These are phyloP conservation scores for Trimorus sp. DNA, from an alignment of 2,888 invertebrate genomes.

Conservation along the genomic window DNA sequence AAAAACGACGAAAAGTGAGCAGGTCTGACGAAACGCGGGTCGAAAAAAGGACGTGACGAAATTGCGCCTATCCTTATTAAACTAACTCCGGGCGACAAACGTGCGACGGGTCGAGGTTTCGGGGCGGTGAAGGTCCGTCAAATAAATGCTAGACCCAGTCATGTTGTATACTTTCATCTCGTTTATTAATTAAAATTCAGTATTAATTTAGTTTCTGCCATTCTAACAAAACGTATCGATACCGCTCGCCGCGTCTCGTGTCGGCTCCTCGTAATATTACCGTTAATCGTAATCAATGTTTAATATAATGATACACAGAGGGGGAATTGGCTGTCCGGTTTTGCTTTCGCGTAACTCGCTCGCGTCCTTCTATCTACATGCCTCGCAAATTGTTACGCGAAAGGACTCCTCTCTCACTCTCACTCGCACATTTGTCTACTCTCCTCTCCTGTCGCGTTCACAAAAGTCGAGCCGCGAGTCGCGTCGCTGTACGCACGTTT, in stretches of 20 bases:
- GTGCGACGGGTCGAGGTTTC: slow-evolving; percentile 57
- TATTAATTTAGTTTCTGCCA: slow-evolving; percentile 81
- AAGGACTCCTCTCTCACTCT: too few species aligned
- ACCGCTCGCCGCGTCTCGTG: slow-evolving; percentile 77
- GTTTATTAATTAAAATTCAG: slow-evolving; percentile 82
- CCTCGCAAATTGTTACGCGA: too few species aligned
- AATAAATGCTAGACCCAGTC: slow-evolving; percentile 67
- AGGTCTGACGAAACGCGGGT: too few species aligned
- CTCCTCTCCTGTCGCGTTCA: too few species aligned
- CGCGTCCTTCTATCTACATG: too few species aligned
- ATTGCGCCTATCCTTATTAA: slow-evolving; percentile 47
- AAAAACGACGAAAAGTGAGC: not conserved
- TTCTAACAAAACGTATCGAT: slow-evolving; percentile 80
- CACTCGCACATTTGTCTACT: too few species aligned
- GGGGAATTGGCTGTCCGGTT: slow-evolving; percentile 49
- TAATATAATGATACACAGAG: slow-evolving; percentile 80
- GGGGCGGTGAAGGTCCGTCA: slow-evolving; percentile 43
- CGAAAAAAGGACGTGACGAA: slow-evolving; percentile 25
- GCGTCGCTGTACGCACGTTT: slow-evolving; percentile 65
- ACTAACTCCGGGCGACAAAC: slow-evolving; percentile 37
- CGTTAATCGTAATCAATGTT: slow-evolving; percentile 80
- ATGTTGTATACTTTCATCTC: slow-evolving; percentile 81
- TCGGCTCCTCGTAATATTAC: slow-evolving; percentile 66
- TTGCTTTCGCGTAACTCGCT: too few species aligned
- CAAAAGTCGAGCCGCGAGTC: too few species aligned